Base-by-base conservation (phyloP, 2,113 vertebrate genomes). In the Cacatua alba region DNA sequence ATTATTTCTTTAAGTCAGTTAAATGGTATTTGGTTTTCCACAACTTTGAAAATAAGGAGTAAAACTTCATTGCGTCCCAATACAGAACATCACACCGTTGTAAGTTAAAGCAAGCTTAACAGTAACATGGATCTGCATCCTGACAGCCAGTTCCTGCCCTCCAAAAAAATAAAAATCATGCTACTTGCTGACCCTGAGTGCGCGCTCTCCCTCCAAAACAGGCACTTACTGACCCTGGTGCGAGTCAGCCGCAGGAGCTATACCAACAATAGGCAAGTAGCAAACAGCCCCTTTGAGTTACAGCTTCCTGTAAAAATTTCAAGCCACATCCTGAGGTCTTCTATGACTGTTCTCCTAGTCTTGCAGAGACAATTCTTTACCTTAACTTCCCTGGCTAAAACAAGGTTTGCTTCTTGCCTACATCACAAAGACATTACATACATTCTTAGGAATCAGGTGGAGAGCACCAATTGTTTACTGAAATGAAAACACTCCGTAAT, bases 1-100 rank as follows among this genome's bases (percentile, higher is more conserved):
- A 4, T 55, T n/a, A 43, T 31, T 35, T 68, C 64, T 76, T 33
- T 28, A 19, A 59, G 79, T 60, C 31, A 28, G 25, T 59, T 78
- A 80, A 88, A 86, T 19, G 72, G 76, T 86, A 88, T 96, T 94
- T 96, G 90, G 79, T 96, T 96, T 96, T 91, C 94, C 64, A 91
- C 35, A 83, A 82, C 64, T 94, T 95, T 86, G 60, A 89, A 92
- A 44, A 69, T 51, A 55, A 79, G 67, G 63, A 91, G 75, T 84
- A 96, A 78, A 86, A 86, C 52, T 83, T 83, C 29, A n/a, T 11
- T 65, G 17, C 79, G 77, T 81, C 57, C 49, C 80, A 39, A 7
- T 26, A 57, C 33, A 93, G 52, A 86, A 52, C 65, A 89, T 75
- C 51, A 35, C 25, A 53, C 33, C 35, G 33, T 1, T 79, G 51